Conservation (phyloP, 1,140 invertebrate species). For the Sycophila sp. region DNA sequence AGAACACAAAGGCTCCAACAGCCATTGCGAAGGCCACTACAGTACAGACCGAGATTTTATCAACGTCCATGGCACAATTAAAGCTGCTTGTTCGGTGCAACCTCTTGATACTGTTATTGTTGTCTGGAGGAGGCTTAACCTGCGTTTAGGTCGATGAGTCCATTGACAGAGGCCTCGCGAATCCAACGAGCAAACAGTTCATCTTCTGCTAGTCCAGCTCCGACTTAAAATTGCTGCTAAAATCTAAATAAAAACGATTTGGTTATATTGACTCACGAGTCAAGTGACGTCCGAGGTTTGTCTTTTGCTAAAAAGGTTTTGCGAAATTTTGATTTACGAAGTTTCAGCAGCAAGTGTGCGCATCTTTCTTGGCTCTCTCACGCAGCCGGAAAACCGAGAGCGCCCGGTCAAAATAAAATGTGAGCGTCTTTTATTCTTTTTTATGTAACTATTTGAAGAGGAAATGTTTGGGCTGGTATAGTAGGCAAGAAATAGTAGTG, state of each 20-base stretch:
- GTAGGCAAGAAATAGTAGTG: too few relatives aligned
- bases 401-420: too few relatives aligned
- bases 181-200: not conserved
- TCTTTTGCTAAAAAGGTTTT: not conserved
- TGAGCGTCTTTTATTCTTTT: too few relatives aligned
- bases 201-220: slow-evolving; percentile 17
- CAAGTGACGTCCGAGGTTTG: not conserved
- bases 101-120: slow-evolving; percentile 7
- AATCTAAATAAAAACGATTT: too few relatives aligned
- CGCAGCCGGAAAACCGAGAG: too few relatives aligned
- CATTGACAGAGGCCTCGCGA: not conserved
- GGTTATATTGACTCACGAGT: too few relatives aligned
- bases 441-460: too few relatives aligned
- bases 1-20: slow-evolving; percentile 81
- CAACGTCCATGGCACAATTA: slow-evolving; percentile 70
- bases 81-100: not conserved
- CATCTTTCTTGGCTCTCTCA: too few relatives aligned
- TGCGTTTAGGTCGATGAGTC: slow-evolving; percentile 12
- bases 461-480: too few relatives aligned
- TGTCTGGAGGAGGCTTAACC: not conserved
- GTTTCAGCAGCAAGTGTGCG: not conserved
- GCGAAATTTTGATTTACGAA: slow-evolving; percentile 2
- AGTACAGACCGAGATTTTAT: slow-evolving; percentile 75
- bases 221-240: too few relatives aligned
- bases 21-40: slow-evolving; percentile 79